Percentiles rank a stretch among this genome's conserved stretches.
phyloP scores from a whole-genome alignment of 2,113 vertebrate genomes.

The Nyctereutes procyonoides region DNA sequence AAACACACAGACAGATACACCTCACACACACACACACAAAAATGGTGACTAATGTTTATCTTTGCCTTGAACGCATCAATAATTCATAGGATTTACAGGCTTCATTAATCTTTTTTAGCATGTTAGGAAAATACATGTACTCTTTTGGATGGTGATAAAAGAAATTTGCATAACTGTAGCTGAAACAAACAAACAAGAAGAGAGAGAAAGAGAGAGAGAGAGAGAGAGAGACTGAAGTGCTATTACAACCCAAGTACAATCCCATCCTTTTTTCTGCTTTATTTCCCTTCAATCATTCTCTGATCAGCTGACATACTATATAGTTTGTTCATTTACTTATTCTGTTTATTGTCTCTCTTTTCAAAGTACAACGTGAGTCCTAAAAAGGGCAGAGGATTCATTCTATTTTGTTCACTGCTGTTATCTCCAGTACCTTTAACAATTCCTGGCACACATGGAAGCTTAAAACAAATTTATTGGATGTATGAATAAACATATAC shows the following conservation, averaged over 20 bases:
- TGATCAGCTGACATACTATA: not conserved
- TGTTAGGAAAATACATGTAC: not conserved
- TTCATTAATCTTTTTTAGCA: constrained; percentile 43
- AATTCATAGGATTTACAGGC: not conserved
- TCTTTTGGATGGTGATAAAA: not conserved
- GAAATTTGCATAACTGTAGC: not conserved
- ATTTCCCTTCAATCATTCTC: not conserved
- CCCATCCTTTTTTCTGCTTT: not conserved
- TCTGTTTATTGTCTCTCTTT: not conserved
- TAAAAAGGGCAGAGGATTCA: not conserved
- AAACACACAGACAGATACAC: not conserved
- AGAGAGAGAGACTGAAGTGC: not conserved
- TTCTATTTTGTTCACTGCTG: not conserved
- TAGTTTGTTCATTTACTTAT: not conserved
- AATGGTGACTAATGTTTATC: not conserved
- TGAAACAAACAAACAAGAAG: not conserved
- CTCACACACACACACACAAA: not conserved
- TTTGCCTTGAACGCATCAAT: constrained; percentile 24
- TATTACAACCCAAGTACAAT: not conserved
- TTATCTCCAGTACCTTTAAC: not conserved
- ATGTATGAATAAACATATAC: not conserved
- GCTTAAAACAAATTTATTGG: not conserved
- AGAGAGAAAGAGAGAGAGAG: not conserved
- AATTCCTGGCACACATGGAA: not conserved
- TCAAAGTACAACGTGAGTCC: not conserved